phyloP scores from a whole-genome alignment of 2,888 invertebrate species.

The Drosophila antonietae region DNA sequence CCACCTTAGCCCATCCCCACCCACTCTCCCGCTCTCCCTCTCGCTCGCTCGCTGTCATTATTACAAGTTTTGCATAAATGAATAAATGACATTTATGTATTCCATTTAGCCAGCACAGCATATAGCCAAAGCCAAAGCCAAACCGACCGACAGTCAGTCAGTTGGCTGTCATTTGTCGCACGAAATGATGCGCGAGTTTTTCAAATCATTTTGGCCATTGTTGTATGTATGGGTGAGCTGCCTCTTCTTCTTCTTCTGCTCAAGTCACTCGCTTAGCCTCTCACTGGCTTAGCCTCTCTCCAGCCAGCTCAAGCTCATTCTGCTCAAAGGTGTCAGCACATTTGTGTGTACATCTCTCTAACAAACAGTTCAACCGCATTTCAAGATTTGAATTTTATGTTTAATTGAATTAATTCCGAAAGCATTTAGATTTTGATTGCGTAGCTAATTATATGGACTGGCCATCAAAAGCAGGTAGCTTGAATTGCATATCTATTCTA shows the following conservation, averaged over 20 bases:
- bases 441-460: background rate
- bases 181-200: slow-evolving; percentile 61
- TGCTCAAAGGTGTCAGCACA: slow-evolving; percentile 58
- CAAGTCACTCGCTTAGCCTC: background rate
- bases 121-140: slow-evolving; percentile 14
- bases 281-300: background rate
- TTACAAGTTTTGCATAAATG: slow-evolving; percentile 78
- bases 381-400: slow-evolving; percentile 47
- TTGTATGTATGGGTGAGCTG: slow-evolving; percentile 25
- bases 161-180: slow-evolving; percentile 53
- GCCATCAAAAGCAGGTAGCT: background rate
- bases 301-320: slow-evolving; percentile 44
- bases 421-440: background rate
- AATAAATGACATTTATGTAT: slow-evolving; percentile 76
- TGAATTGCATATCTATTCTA: background rate
- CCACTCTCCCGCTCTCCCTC: background rate
- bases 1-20: background rate
- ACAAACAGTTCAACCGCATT: slow-evolving; percentile 45
- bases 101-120: slow-evolving; percentile 65
- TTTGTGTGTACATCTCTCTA: slow-evolving; percentile 42
- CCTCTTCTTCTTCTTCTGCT: background rate
- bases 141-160: slow-evolving; percentile 1
- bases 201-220: slow-evolving; percentile 58
- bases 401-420: slow-evolving; percentile 71
- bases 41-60: slow-evolving; percentile 54